Percentiles rank a stretch among this genome's conserved stretches.
Evolutionary conservation across 1,140 invertebrate species (phyloP).

Genomic region (Drosophila rufa): DNA sequence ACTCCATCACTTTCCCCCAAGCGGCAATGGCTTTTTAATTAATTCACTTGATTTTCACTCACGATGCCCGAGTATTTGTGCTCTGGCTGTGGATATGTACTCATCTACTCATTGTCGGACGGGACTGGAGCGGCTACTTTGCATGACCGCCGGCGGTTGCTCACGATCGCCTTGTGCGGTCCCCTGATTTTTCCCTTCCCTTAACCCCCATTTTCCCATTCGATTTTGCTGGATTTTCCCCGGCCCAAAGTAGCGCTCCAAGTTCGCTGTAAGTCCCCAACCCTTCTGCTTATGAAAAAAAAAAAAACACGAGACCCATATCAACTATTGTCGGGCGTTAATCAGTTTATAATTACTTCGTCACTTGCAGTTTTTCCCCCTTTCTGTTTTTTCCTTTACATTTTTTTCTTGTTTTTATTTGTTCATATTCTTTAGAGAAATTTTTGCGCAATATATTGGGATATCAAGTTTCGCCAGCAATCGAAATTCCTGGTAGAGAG

Average conservation of each 20-base stretch:
- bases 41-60: constrained; percentile 48
- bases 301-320: constrained; percentile 56
- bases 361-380: constrained; percentile 71
- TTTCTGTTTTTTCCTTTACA: constrained; percentile 10
- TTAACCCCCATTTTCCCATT: not conserved
- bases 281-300: not conserved
- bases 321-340: constrained; percentile 77
- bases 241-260: constrained; percentile 30
- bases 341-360: constrained; percentile 82
- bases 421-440: constrained; percentile 47
- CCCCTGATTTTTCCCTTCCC: not conserved
- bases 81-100: not conserved
- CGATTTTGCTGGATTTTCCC: constrained; percentile 14
- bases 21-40: constrained; percentile 20
- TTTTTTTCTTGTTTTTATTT: constrained; percentile 20
- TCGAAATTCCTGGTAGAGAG: constrained; percentile 67
- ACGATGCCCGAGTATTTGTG: constrained; percentile 15
- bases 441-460: constrained; percentile 49
- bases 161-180: constrained; percentile 62
- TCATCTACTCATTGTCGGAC: not conserved
- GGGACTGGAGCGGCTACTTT: constrained; percentile 66
- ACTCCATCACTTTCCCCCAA: too few relatives aligned
- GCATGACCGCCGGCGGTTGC: constrained; percentile 54
- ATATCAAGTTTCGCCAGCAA: constrained; percentile 55
- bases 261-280: constrained; percentile 5